These are phyloP conservation scores for Plagodis dolabraria DNA, from an alignment of 2,888 invertebrate genomes.

Conservation along the genomic window DNA sequence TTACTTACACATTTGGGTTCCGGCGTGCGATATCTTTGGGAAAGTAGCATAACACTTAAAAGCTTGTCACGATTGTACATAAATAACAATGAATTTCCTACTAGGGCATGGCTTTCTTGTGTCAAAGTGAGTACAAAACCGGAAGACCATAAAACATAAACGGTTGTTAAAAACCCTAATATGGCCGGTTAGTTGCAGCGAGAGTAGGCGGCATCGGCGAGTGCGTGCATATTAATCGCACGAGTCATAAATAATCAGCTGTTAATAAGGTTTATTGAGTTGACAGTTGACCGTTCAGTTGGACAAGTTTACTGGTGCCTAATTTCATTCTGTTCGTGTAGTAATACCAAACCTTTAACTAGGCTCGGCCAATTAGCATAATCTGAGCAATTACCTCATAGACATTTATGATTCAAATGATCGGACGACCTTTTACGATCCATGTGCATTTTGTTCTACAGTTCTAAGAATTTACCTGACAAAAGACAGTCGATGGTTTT, in stretches of 20 bases:
- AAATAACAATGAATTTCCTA: conserved; percentile 37
- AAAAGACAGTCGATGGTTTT: no score
- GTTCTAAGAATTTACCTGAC: no score
- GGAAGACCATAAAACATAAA: conserved; percentile 34
- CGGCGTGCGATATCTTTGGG: conserved; percentile 27
- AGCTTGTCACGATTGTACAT: conserved; percentile 33
- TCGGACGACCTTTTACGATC: conserved; percentile 5
- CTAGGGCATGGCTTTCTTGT: conserved; percentile 32
- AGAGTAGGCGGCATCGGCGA: conserved; percentile 32
- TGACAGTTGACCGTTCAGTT: conserved; percentile 38
- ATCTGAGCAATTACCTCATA: conserved; percentile 22
- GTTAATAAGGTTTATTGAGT: conserved; percentile 40
- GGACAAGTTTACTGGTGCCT: conserved; percentile 33
- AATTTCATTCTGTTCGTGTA: conserved; percentile 29
- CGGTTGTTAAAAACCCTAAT: conserved; percentile 38
- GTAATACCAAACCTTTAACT: conserved; percentile 15
- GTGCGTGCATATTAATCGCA: conserved; percentile 34
- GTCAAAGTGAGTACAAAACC: conserved; percentile 30
- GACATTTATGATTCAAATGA: conserved; percentile 22
- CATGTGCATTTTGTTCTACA: background rate
- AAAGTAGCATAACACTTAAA: conserved; percentile 35
- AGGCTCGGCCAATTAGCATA: conserved; percentile 26
- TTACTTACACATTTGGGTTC: conserved; percentile 24
- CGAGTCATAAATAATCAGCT: conserved; percentile 33
- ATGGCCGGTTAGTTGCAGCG: conserved; percentile 27